A percentile compares a stretch with the other conserved stretches of the same genome.
These are phyloP conservation scores for Daphoenositta chrysoptera DNA, from an alignment of 2,113 vertebrate species.

Conservation along the genomic window DNA sequence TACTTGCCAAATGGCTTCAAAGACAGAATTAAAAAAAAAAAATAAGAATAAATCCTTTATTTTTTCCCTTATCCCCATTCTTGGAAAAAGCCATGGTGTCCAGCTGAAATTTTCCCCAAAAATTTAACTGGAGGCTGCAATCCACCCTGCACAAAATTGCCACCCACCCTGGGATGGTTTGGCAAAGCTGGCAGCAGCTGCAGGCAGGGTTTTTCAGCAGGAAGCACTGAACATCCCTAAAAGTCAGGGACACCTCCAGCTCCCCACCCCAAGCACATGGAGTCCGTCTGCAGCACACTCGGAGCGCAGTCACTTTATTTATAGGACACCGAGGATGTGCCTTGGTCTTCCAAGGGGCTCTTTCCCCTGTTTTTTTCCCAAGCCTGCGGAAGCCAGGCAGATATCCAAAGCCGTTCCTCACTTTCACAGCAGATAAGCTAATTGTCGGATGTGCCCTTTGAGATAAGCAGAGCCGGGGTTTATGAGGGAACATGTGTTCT, in stretches of 20 bases:
- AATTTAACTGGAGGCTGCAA: background rate
- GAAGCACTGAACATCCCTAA: background rate
- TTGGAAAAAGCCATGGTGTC: background rate
- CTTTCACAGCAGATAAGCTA: constrained; percentile 69
- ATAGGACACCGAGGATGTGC: background rate
- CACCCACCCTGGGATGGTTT: background rate
- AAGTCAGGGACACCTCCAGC: background rate
- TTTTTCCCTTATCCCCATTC: background rate
- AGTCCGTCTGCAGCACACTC: background rate
- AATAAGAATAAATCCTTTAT: background rate
- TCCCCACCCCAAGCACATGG: background rate
- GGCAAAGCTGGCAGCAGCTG: background rate
- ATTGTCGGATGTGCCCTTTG: constrained; percentile 68
- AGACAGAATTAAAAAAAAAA: constrained; percentile 24
- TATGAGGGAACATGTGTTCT: constrained; percentile 65
- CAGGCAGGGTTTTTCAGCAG: background rate
- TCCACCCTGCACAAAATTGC: background rate
- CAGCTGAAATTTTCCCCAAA: background rate
- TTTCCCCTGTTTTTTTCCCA: background rate
- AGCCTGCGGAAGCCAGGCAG: constrained; percentile 48
- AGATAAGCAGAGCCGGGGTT: constrained; percentile 62
- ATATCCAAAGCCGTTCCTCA: constrained; percentile 53
- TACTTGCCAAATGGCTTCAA: constrained; percentile 37
- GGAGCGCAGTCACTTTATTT: background rate
- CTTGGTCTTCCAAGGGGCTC: background rate